phyloP scores from a whole-genome alignment of 1,140 invertebrate species.

The Neodiprion lecontei region DNA sequence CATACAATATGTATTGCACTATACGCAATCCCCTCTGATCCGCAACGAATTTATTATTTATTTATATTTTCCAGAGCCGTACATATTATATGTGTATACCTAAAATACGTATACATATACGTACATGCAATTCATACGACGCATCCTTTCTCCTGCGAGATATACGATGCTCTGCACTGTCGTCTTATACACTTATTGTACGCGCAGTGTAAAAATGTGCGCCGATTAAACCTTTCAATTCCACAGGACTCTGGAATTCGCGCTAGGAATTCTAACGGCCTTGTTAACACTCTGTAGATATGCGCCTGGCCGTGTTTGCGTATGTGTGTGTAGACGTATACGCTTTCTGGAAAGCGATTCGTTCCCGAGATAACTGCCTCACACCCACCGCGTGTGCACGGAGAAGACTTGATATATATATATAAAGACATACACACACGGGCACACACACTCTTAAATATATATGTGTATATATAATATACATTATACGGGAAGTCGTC shows the following conservation, averaged over 20 bases:
- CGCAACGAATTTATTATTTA: too few relatives aligned
- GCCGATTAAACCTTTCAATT: background rate
- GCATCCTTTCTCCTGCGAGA: background rate
- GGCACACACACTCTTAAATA: too few relatives aligned
- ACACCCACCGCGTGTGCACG: too few relatives aligned
- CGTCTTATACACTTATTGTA: background rate
- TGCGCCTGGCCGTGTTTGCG: too few relatives aligned
- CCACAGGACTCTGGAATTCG: background rate
- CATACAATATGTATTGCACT: too few relatives aligned
- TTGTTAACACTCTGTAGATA: background rate
- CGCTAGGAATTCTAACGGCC: background rate
- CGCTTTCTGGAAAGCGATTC: constrained; percentile 1
- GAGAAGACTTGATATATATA: too few relatives aligned
- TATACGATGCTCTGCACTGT: background rate
- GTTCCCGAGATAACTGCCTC: background rate
- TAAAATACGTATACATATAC: background rate
- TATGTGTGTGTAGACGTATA: background rate
- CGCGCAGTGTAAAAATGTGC: background rate
- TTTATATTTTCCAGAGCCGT: background rate
- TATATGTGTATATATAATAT: too few relatives aligned
- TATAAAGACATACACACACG: too few relatives aligned
- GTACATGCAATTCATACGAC: background rate
- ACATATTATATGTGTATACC: too few relatives aligned
- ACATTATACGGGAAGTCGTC: too few relatives aligned
- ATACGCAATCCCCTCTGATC: too few relatives aligned